phyloP scores from a whole-genome alignment of 2,113 vertebrate species.

The Origma solitaria region DNA sequence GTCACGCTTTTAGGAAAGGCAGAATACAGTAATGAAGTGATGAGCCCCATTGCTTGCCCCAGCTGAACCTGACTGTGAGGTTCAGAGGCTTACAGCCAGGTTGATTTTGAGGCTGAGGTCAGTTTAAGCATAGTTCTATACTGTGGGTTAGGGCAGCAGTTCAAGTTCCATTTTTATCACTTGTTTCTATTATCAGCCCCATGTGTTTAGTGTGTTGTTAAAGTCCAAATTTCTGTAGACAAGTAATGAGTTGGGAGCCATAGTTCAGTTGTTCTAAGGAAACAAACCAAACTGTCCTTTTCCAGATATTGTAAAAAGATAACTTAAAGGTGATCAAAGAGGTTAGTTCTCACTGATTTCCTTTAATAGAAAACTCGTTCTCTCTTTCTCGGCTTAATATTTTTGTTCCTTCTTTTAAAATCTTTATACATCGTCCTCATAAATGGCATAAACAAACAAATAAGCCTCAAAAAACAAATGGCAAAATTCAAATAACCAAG shows the following conservation, averaged over 20 bases:
- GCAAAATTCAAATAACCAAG: background rate
- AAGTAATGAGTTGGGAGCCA: background rate
- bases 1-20: background rate
- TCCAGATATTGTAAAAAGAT: background rate
- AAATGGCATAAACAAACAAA: background rate
- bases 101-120: background rate
- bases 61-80: background rate
- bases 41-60: background rate
- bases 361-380: background rate
- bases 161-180: background rate
- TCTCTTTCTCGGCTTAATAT: background rate
- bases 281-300: background rate
- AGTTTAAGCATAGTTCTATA: background rate
- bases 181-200: background rate
- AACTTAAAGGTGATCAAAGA: background rate
- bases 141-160: background rate
- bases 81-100: background rate
- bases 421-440: background rate
- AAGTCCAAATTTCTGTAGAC: slow-evolving; percentile 1
- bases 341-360: background rate
- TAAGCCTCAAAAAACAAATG: background rate
- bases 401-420: background rate
- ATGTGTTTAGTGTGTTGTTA: background rate
- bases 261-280: background rate
- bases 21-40: background rate